Evolutionary conservation across 1,140 invertebrate genomes (phyloP), one percentile per base, ranked within the genome.

Genomic region (Meloidogyne chitwoodi): DNA sequence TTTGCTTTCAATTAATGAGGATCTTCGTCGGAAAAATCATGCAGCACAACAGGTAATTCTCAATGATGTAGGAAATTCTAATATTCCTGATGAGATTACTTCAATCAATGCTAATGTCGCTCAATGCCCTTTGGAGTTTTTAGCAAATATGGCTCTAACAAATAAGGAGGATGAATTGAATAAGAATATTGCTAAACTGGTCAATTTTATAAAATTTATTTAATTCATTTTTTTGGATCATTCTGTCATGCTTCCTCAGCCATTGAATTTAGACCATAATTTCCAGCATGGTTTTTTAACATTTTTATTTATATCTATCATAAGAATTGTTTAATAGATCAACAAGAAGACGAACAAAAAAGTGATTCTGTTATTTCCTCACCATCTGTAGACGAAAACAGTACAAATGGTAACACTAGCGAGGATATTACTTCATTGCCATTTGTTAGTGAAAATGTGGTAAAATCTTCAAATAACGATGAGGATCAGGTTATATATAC

Each of bases 371-470:
- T 26, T 61, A 56, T 70, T 56, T 56, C 48, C 19, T n/a, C 48
- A 6, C 19, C 2, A 19, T 56, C 31, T 29, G 61, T 27, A 27
- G 38, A 19, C 16, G 68, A 27, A 41, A 26, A 31, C 22, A 67
- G 22, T 24, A n/a, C 65, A 41, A 34, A 34, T 44, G 68, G 12
- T 6, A 56, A 70, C 68, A 70, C 68, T 19, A 70, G 68, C 31
- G 68, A 70, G 26, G 68, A 70, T 61, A 48, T 70, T 29, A 70
- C 68, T 22, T 70, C 68, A 5, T 56, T 70, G 24, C 68, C 68
- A n/a, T 70, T 44, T 22, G 44, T 61, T 44, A 70, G 68, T 44
- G 68, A 70, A 22, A 41, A 31, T 19, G 22, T n/a, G 8, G 6
- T 19, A 41, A 41, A 66, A 19, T 66, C n/a, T 6, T 8, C 19